Base-by-base conservation (phyloP, 2,888 invertebrate genomes). In the Carcina quercana region DNA sequence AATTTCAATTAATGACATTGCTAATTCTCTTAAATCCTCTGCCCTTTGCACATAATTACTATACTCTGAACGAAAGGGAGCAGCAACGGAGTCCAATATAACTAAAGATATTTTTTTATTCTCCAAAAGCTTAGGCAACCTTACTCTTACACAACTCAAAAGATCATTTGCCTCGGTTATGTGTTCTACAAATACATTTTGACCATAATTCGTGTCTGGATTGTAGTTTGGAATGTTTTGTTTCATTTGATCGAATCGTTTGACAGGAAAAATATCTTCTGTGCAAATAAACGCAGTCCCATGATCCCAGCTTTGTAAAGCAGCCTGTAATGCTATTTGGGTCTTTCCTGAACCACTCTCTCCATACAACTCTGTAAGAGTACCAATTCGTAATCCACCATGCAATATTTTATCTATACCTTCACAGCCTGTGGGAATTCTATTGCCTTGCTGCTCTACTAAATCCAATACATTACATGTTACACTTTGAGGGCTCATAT, bases 271-370 rank as follows among this genome's bases (percentile, higher is more conserved):
- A 30, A 76, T 67, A 62, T 91, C 90, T 79, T 94, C 94, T 1
- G 94, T 94, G 51, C 90, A 91, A 46, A 94, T 89, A 51, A 91
- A 94, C 10, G 91, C 86, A 30, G 87, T 87, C 60, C 64, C 45
- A 54, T 45, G 25, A 30, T 86, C 66, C 68, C 92, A 92, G 38
- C 87, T 88, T 36, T 86, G 86, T 12, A 92, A 69, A 19, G 89
- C 86, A 15, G 92, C 64, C 68, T 93, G 93, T 29, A 95, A 72
- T 44, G 89, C 91, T 25, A 94, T 58, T 63, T 95, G 95, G 0
- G 94, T 94, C 80, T 95, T 95, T 4, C 94, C 94, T 48, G 87
- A 86, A 10, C 92, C 91, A 74, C 92, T 92, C 65, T 90, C 89
- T n/a, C 94, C 95, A 60, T 87, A 89, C 47, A 95, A 78, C 83